A percentile compares a stretch with the other conserved stretches of the same genome.
Conservation (phyloP, 1,140 invertebrate genomes). For the Temnothorax longispinosus region DNA sequence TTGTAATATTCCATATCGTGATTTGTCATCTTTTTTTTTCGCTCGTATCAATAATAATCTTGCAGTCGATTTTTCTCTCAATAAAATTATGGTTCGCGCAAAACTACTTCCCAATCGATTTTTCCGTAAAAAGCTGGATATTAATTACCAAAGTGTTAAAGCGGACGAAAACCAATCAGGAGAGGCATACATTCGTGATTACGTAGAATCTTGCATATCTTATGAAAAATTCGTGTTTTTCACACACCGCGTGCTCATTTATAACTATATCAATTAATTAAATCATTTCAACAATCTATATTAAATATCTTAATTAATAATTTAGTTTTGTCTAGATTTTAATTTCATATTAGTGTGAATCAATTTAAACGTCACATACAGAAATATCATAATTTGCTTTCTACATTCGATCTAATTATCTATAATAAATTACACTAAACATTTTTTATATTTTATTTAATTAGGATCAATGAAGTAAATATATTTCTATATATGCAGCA, state of each 20-base stretch:
- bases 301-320: neutral
- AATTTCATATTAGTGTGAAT: neutral
- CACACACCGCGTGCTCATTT: neutral
- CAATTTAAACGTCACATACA: neutral
- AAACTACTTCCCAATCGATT: neutral
- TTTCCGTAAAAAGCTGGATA: conserved; percentile 32
- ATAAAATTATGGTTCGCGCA: neutral
- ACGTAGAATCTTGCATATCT: neutral
- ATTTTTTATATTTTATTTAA: neutral
- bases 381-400: neutral
- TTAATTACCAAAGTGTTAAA: conserved; percentile 39
- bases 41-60: neutral
- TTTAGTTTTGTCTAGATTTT: neutral
- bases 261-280: conserved; percentile 20
- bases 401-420: neutral
- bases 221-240: neutral
- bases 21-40: neutral
- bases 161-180: conserved; percentile 20
- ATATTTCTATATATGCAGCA: neutral
- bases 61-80: neutral
- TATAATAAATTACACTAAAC: neutral
- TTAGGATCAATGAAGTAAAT: neutral
- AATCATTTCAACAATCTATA: neutral
- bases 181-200: neutral
- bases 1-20: neutral